Conservation (phyloP, 2,113 vertebrate species). For the Cephalopterus ornatus region DNA sequence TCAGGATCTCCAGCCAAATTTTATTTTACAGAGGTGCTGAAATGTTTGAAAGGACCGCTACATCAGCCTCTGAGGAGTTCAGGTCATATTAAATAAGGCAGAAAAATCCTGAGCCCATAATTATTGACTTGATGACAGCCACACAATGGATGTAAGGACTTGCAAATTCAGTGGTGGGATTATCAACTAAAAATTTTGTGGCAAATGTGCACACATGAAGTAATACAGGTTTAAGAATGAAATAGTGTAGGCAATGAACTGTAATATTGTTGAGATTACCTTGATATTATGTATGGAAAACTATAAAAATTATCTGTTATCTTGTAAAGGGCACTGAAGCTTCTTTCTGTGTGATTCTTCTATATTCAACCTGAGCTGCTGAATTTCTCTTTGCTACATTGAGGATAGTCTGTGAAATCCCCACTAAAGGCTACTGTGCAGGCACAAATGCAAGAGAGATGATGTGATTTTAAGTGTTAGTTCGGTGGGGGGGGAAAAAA, state of each 20-base stretch:
- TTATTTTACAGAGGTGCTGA: background rate
- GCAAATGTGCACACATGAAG: accelerated
- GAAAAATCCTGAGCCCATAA: background rate
- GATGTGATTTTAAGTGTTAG: background rate
- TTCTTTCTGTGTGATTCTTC: background rate
- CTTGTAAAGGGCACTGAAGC: background rate
- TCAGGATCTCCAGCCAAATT: background rate
- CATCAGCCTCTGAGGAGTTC: background rate
- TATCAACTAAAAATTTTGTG: background rate
- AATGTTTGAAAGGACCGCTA: background rate
- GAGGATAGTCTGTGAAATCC: background rate
- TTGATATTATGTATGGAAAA: background rate
- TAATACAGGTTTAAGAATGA: background rate
- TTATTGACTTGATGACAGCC: background rate
- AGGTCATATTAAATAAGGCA: background rate
- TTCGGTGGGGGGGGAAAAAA: accelerated
- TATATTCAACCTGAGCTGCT: background rate
- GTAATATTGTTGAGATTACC: background rate
- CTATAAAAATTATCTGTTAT: background rate
- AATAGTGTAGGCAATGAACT: background rate
- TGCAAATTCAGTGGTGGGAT: background rate
- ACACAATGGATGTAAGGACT: background rate
- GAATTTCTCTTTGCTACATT: accelerated
- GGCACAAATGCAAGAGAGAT: background rate
- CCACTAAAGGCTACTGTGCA: background rate